A percentile compares a stretch with the other conserved stretches of the same genome.
Conservation (phyloP, 2,113 vertebrate genomes). For the Scomber japonicus region DNA sequence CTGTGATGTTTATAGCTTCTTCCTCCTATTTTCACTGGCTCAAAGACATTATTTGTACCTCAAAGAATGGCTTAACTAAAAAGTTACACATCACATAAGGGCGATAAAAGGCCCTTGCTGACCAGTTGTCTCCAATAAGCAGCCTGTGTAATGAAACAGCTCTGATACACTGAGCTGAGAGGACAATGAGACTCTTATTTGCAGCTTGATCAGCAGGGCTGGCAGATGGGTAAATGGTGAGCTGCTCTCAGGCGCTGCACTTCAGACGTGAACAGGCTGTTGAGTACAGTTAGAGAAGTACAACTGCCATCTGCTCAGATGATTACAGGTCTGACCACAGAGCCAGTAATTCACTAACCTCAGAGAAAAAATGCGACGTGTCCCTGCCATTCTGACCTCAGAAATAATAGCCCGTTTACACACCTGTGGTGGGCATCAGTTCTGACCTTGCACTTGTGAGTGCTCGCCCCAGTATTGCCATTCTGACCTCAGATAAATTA, state of each 20-base stretch:
- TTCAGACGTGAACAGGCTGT: conserved; percentile 26
- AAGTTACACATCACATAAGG: conserved; percentile 5
- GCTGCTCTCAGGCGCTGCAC: neutral
- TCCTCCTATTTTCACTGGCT: neutral
- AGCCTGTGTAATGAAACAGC: conserved; percentile 2
- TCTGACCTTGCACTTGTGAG: conserved; percentile 37
- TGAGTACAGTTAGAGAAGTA: conserved; percentile 25
- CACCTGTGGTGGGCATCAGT: conserved; percentile 45
- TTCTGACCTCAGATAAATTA: conserved; percentile 24
- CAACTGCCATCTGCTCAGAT: conserved; percentile 57
- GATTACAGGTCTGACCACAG: conserved; percentile 32
- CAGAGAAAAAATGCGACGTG: conserved; percentile 10
- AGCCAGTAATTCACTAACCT: conserved; percentile 23
- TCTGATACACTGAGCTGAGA: conserved; percentile 1
- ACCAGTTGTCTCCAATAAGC: neutral
- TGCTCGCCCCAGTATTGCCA: neutral
- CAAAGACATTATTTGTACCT: neutral
- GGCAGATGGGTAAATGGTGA: conserved; percentile 46
- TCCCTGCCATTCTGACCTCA: neutral
- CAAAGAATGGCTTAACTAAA: neutral
- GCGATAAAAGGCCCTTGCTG: conserved; percentile 5
- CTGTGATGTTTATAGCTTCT: neutral
- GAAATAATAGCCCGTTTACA: neutral
- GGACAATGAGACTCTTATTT: conserved; percentile 38
- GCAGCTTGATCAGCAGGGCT: conserved; percentile 22